phyloP scores from a whole-genome alignment of 2,888 invertebrate species.

The Melangyna quadrimaculata region DNA sequence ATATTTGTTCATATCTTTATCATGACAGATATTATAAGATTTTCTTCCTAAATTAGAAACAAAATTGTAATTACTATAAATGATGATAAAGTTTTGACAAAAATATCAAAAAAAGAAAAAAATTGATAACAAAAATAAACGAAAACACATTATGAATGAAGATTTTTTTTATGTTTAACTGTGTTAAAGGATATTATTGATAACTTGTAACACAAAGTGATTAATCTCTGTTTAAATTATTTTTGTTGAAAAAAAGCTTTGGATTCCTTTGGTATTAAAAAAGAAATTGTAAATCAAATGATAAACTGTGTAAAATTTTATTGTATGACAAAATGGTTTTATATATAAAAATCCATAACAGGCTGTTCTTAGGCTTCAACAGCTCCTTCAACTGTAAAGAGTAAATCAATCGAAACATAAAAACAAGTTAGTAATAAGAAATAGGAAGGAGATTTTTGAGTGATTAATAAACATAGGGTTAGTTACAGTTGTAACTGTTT shows the following conservation, averaged over 20 bases:
- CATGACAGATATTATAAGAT: constrained; percentile 58
- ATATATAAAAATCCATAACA: constrained; percentile 73
- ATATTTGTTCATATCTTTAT: constrained; percentile 67
- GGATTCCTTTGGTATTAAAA: constrained; percentile 71
- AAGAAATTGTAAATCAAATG: constrained; percentile 15
- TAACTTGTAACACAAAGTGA: constrained; percentile 68
- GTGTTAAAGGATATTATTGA: constrained; percentile 26
- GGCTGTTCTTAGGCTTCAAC: constrained; percentile 79
- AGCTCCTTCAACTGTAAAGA: constrained; percentile 80
- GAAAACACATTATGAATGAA: constrained; percentile 14
- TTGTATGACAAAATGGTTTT: constrained; percentile 33
- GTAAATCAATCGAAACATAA: constrained; percentile 79
- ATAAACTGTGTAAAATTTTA: constrained; percentile 35
- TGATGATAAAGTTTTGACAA: constrained; percentile 4
- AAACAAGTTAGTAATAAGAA: constrained; percentile 77
- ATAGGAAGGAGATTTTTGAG: constrained; percentile 50
- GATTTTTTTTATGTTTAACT: constrained; percentile 15
- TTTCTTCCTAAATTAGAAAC: constrained; percentile 57
- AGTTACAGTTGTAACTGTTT: constrained; percentile 8
- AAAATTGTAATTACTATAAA: constrained; percentile 22
- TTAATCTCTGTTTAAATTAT: constrained; percentile 30
- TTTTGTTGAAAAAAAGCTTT: constrained; percentile 73
- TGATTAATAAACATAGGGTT: constrained; percentile 21
- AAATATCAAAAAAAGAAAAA: constrained; percentile 10
- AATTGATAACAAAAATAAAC: not conserved